Base-by-base conservation (phyloP, 2,113 vertebrate species). In the Cyphomyrus discorhynchus region DNA sequence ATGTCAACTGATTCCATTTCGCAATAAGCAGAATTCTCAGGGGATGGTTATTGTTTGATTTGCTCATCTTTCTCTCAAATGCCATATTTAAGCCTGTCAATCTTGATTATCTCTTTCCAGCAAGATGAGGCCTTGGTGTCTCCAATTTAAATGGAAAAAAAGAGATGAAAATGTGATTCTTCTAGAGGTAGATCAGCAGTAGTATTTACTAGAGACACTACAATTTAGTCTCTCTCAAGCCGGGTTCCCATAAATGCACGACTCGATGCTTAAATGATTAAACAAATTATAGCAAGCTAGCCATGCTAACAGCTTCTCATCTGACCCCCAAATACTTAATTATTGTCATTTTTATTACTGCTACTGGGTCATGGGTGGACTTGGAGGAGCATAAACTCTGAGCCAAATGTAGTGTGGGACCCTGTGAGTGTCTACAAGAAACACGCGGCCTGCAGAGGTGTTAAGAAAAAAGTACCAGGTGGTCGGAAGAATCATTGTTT, bases 41-140 rank as follows among this genome's bases (percentile, higher is more conserved):
- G 88, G 58, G 86, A 80, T 35, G 1, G 80, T 70, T 56, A 39
- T 82, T 77, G 50, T 91, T 90, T 92, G 15, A 92, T 91, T 89
- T 88, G 35, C 85, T 91, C 9, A 90, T 93, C 88, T 90, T 35
- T 89, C 47, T 52, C 46, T 80, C n/a, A 80, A 89, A 88, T 89
- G 91, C 27, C 85, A 88, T 91, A 35, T 90, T 91, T 91, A 11
- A 17, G 47, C 58, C 17, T 82, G 89, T 52, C 87, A 92, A 13
- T 88, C 46, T 62, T 1, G 45, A 70, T 88, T 47, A 88, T 74
- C 88, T 70, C 52, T 46, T 52, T 91, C 77, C 91, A 86, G 86
- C 15, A 90, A 89, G 77, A 53, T 1, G 21, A 74, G 86, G 70
- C 89, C 49, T 84, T 39, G 2, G 85, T 80, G 53, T 86, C 74